These are phyloP conservation scores for Brachymystax lenok DNA, from an alignment of 2,797 vertebrate genomes.

Conservation along the genomic window DNA sequence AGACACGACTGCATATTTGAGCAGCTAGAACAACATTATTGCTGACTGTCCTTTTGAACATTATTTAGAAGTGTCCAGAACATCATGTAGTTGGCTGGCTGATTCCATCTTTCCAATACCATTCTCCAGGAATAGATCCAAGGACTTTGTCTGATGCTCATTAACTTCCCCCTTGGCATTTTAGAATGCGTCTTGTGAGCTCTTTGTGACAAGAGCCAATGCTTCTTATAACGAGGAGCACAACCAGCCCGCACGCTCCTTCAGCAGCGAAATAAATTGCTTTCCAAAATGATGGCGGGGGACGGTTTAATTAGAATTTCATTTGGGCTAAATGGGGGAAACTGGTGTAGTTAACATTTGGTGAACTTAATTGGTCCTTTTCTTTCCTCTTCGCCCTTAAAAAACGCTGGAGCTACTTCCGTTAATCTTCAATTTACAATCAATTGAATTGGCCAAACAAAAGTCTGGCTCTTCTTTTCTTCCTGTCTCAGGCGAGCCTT, in stretches of 20 bases:
- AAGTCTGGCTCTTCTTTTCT: slow-evolving; percentile 97
- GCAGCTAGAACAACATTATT: slow-evolving; percentile 70
- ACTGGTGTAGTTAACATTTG: slow-evolving; percentile 99
- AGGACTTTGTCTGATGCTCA: slow-evolving; percentile 89
- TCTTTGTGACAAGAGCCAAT: slow-evolving; percentile 91
- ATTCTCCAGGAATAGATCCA: slow-evolving; percentile 88
- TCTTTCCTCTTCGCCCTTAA: slow-evolving; percentile 80
- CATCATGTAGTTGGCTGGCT: slow-evolving; percentile 70
- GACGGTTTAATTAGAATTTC: slow-evolving; percentile 99
- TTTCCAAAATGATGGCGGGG: slow-evolving; percentile 88
- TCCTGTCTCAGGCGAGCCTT: slow-evolving; percentile 91
- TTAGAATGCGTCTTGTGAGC: slow-evolving; percentile 87
- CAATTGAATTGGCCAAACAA: slow-evolving; percentile 98
- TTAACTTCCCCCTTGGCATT: slow-evolving; percentile 93
- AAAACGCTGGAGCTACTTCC: slow-evolving; percentile 89
- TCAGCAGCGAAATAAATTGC: slow-evolving; percentile 88
- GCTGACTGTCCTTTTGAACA: slow-evolving; percentile 76
- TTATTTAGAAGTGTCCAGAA: slow-evolving; percentile 80
- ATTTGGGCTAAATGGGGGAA: slow-evolving; percentile 94
- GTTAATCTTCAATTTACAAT: slow-evolving; percentile 94
- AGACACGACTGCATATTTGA: slow-evolving; percentile 14
- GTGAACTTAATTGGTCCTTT: slow-evolving; percentile 99
- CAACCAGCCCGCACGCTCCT: slow-evolving; percentile 78
- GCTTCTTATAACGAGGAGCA: slow-evolving; percentile 82
- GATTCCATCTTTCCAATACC: slow-evolving; percentile 84